phyloP scores from a whole-genome alignment of 2,888 invertebrate species.

The Eupithecia pulchellata region DNA sequence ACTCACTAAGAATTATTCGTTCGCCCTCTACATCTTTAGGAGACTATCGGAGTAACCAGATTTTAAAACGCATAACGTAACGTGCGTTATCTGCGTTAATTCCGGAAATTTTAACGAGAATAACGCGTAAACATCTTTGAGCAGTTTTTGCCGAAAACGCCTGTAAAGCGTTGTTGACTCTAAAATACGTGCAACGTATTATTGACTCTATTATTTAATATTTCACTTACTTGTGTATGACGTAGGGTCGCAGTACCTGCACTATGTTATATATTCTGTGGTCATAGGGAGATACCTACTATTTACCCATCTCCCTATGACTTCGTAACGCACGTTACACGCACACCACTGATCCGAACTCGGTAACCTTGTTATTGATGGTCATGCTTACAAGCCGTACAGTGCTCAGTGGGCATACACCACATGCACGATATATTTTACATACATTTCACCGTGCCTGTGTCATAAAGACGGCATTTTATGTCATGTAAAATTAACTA shows the following conservation, averaged over 20 bases:
- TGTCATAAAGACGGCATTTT: background rate
- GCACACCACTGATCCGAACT: conserved; percentile 38
- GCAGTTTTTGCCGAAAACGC: too few relatives aligned
- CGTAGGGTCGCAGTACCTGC: background rate
- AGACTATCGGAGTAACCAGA: too few relatives aligned
- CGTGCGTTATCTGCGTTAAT: too few relatives aligned
- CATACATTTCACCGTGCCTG: background rate
- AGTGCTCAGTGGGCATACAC: background rate
- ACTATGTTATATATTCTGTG: background rate
- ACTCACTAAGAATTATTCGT: too few relatives aligned
- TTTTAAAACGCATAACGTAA: too few relatives aligned
- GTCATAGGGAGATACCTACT: background rate
- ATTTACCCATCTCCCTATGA: background rate
- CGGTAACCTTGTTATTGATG: conserved; percentile 19
- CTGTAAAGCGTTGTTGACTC: too few relatives aligned
- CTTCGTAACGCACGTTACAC: conserved; percentile 32
- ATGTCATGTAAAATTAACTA: background rate
- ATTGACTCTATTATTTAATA: too few relatives aligned
- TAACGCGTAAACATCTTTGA: too few relatives aligned
- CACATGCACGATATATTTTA: background rate
- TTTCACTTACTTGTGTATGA: background rate
- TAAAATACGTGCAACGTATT: too few relatives aligned
- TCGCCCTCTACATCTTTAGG: too few relatives aligned
- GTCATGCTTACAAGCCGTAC: conserved; percentile 7
- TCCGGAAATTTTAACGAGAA: too few relatives aligned